These are phyloP conservation scores for Saimiri boliviensis DNA, from an alignment of 2,113 vertebrate species.

Conservation along the genomic window DNA sequence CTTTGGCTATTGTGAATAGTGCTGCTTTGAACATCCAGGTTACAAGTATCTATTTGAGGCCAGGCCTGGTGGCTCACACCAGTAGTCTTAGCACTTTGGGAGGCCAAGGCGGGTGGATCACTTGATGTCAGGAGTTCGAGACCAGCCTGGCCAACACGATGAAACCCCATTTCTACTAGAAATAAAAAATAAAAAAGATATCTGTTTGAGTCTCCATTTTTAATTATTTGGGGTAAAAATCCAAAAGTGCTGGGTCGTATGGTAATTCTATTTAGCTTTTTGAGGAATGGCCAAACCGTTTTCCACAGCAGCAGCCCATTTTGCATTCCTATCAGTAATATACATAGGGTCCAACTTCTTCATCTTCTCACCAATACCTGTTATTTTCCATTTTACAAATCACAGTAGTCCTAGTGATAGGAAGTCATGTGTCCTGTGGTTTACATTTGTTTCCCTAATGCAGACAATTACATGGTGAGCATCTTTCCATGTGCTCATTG, in stretches of 20 bases:
- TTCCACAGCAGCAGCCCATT: not conserved
- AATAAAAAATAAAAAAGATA: too few species aligned
- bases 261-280: not conserved
- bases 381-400: not conserved
- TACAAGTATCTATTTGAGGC: not conserved
- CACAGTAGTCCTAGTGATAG: not conserved
- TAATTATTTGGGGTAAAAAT: not conserved
- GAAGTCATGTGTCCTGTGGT: not conserved
- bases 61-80: accelerated
- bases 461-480: not conserved
- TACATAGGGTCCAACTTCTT: not conserved
- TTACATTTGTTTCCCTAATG: not conserved
- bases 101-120: too few species aligned
- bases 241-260: not conserved
- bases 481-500: not conserved
- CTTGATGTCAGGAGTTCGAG: too few species aligned
- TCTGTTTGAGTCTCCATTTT: not conserved
- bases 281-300: not conserved
- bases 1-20: not conserved
- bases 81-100: too few species aligned
- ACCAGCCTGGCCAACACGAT: too few species aligned
- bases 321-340: not conserved
- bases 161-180: too few species aligned
- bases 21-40: not conserved
- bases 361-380: not conserved